These are phyloP conservation scores for Genyomyrus donnyi DNA, from an alignment of 2,113 vertebrate genomes.

Conservation along the genomic window DNA sequence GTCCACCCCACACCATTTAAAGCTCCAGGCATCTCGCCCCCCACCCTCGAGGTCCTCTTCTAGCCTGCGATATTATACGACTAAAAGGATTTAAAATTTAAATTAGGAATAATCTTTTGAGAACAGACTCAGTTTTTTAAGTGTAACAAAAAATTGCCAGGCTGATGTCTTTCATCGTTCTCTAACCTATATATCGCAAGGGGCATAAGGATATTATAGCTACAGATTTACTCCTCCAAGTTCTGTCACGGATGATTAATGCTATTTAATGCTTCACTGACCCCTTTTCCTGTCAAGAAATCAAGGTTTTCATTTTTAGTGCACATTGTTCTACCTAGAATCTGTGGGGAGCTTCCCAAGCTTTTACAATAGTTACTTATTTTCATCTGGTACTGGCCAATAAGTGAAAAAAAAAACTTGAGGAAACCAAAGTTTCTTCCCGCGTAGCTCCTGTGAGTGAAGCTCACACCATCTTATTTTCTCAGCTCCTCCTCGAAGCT, in stretches of 20 bases:
- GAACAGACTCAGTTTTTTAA: constrained; percentile 25
- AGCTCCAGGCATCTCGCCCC: neutral
- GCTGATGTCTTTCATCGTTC: constrained; percentile 3
- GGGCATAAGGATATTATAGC: neutral
- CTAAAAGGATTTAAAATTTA: constrained; percentile 34
- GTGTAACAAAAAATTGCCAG: constrained; percentile 15
- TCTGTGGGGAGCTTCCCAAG: neutral
- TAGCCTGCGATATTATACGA: constrained; percentile 11
- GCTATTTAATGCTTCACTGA: constrained; percentile 9
- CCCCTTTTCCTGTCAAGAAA: neutral
- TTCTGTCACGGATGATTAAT: constrained; percentile 1
- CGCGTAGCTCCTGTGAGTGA: neutral
- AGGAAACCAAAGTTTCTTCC: neutral
- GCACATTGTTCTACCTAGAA: neutral
- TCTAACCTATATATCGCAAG: constrained; percentile 3
- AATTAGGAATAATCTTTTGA: constrained; percentile 36
- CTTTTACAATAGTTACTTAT: neutral
- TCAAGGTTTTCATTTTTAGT: neutral
- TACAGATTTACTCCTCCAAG: neutral
- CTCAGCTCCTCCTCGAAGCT: neutral
- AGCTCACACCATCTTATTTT: neutral
- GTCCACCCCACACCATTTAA: neutral
- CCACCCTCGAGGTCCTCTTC: neutral
- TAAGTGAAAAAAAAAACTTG: neutral
- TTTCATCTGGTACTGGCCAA: neutral